A percentile compares a stretch with the other conserved stretches of the same genome.
Evolutionary conservation across 2,888 invertebrate genomes (phyloP).

Genomic region (Amphipoea lucens): DNA sequence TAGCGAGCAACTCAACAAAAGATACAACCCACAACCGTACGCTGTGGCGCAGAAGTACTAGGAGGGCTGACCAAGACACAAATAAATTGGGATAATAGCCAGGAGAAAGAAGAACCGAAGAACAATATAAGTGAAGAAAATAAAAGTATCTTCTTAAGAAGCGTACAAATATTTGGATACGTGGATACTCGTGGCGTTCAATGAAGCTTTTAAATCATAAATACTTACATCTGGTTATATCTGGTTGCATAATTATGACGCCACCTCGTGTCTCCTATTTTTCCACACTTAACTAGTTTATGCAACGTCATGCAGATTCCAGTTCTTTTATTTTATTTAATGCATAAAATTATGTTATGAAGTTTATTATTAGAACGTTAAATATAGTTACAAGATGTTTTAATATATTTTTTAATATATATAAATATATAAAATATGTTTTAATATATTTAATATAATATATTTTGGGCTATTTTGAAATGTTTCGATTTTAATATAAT

Average conservation of each 20-base stretch:
- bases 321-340: not conserved
- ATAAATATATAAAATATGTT: no score
- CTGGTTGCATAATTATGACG: not conserved
- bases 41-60: not conserved
- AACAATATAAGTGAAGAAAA: no score
- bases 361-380: not conserved
- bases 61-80: not conserved
- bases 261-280: not conserved
- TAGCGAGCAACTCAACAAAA: not conserved
- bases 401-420: no score
- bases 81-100: not conserved
- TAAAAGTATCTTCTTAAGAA: not conserved
- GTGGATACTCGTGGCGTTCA: not conserved
- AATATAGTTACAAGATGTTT: not conserved
- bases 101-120: not conserved
- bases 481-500: not conserved
- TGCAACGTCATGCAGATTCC: constrained; percentile 6
- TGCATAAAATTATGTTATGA: constrained; percentile 3
- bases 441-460: no score
- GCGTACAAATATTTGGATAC: no score
- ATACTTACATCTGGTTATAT: not conserved
- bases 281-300: constrained; percentile 9
- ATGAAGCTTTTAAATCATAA: not conserved
- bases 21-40: not conserved
- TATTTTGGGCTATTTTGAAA: not conserved